These are phyloP conservation scores for Campylorhamphus procurvoides DNA, from an alignment of 2,113 vertebrate genomes.

Conservation along the genomic window DNA sequence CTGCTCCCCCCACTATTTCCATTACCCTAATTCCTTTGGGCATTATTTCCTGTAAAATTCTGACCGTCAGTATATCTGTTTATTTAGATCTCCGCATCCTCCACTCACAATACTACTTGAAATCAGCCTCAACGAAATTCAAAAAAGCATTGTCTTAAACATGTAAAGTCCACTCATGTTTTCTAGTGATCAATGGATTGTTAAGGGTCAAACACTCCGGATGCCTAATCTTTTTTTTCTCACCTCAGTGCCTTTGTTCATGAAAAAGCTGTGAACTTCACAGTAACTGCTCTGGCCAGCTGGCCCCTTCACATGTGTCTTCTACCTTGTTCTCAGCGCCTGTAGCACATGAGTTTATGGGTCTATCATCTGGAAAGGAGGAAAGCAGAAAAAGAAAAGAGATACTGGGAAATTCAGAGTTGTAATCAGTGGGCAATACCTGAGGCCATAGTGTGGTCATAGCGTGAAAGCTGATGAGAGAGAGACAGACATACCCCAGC, in stretches of 20 bases:
- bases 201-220: neutral
- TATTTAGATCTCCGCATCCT: neutral
- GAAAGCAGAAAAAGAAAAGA: neutral
- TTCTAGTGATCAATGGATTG: neutral
- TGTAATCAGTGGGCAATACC: neutral
- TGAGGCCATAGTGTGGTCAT: neutral
- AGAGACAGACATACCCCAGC: neutral
- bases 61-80: neutral
- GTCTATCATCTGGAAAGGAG: neutral
- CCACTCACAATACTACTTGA: neutral
- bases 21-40: neutral
- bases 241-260: neutral
- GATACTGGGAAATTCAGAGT: neutral
- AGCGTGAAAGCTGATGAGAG: neutral
- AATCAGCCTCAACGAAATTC: neutral
- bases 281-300: neutral
- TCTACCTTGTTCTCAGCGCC: neutral
- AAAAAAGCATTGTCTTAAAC: neutral
- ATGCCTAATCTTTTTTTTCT: neutral
- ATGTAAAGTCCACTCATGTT: neutral
- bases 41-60: neutral
- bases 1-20: neutral
- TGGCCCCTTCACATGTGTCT: neutral
- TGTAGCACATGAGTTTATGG: neutral
- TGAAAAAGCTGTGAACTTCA: neutral